Evolutionary conservation across 2,113 vertebrate genomes (phyloP), one percentile per base, ranked within the genome.

Genomic region (Vidua chalybeata): DNA sequence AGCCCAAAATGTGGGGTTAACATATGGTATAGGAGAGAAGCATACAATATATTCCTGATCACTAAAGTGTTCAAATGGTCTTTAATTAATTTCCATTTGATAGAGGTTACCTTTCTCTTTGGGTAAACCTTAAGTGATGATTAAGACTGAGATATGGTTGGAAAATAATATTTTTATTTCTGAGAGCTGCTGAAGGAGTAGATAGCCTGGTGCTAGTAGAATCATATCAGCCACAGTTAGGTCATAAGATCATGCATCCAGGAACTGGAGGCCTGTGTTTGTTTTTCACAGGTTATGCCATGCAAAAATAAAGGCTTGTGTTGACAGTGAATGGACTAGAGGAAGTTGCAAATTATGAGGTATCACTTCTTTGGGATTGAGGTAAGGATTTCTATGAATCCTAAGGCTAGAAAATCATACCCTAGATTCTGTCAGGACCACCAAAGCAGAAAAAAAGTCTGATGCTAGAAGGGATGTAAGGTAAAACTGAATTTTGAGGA

Each of bases 81-180:
- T 80, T 87, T n/a, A 69, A 76, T 61, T 80, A 10, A 74, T 58
- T 74, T 89, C n/a, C 15, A 27, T 37, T 18, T 26, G 15, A 68
- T 5, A 64, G 46, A 68, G 24, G 19, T 88, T 23, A 59, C 19
- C 4, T 37, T 15, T 77, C 7, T 61, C 51, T 66, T 73, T 74
- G 22, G 30, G 51, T 83, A 87, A 91, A 46, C 14, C 20, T 66
- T 26, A 92, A 83, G 26, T 54, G 64, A 84, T 46, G 15, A 71
- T 51, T 84, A 81, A 89, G 55, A 84, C 33, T 77, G 24, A 91
- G 41, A 76, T 80, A 62, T 6, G n/a, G 17, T 41, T 90, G 67
- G 63, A 90, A 94, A 91, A 75, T 74, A 91, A 75, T 74, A 67
- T 28, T 88, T 71, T 82, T 67, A 22, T 75, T 92, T 72, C 48